A percentile compares a stretch with the other conserved stretches of the same genome.
phyloP scores from a whole-genome alignment of 2,888 invertebrate genomes.

The Eristalis arbustorum region DNA sequence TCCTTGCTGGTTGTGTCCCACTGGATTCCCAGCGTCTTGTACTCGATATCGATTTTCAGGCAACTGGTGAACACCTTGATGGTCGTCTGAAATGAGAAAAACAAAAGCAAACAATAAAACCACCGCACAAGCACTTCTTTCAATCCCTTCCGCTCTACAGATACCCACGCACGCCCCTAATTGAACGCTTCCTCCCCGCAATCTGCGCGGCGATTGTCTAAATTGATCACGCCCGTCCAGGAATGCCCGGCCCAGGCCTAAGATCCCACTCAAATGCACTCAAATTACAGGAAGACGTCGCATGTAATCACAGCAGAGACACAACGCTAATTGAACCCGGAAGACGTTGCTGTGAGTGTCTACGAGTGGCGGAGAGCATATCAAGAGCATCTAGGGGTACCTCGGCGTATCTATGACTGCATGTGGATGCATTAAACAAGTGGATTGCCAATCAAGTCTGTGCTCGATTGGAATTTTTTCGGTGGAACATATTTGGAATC shows the following conservation, averaged over 20 bases:
- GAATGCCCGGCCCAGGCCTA: not conserved
- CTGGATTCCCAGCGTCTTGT: slow-evolving; percentile 95
- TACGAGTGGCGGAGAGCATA: not conserved
- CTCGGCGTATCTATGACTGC: not conserved
- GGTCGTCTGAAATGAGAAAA: slow-evolving; percentile 88
- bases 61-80: slow-evolving; percentile 95
- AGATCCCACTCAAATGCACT: slow-evolving; percentile 22
- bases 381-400: too few species aligned
- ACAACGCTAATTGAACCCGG: not conserved
- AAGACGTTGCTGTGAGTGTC: not conserved
- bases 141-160: slow-evolving; percentile 3
- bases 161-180: not conserved
- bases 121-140: not conserved
- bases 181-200: not conserved
- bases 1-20: slow-evolving; percentile 94
- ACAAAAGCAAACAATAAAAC: slow-evolving; percentile 58
- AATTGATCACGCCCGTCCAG: slow-evolving; percentile 5
- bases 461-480: slow-evolving; percentile 14
- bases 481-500: too few species aligned
- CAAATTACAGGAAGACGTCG: slow-evolving; percentile 27
- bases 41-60: slow-evolving; percentile 95
- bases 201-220: not conserved
- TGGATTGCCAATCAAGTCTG: slow-evolving; percentile 19
- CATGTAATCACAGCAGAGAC: not conserved
- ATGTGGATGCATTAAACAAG: not conserved